Base-by-base conservation (phyloP, 2,113 vertebrate species). In the Plecotus auritus region DNA sequence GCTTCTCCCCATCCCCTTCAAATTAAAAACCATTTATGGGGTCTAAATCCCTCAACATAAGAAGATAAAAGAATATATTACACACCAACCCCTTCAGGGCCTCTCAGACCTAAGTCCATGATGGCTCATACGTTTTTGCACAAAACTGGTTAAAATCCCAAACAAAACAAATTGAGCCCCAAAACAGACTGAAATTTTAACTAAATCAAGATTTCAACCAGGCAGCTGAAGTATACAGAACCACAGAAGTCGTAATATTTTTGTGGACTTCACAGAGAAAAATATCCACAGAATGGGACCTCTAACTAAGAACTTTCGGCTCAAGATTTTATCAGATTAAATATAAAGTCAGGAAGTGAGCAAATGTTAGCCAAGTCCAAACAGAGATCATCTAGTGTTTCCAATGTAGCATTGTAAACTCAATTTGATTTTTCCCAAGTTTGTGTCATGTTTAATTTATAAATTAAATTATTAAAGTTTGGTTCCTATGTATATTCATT, bases 361-460 rank as follows among this genome's bases (percentile, higher is more conserved):
- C 23, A 77, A 87, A 80, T 47, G 35, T 56, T 49, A 77, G 51
- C 26, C 69, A 93, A 78, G 14, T 35, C 51, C 73, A 89, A 61
- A 23, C 30, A 72, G 23, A 91, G 59, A 72, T 80, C 47, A 85
- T 82, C 37, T 69, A 72, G 7, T 69, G n/a, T 4, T 73, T 54
- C 56, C 30, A 47, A 32, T 18, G 28, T 45, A 42, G 28, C 40
- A 9, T 14, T 95, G 20, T 64, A 88, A 92, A 17, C 32, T 70
- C 89, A 69, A 64, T 92, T 86, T 51, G 35, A 92, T 83, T 96
- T 88, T 76, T 91, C 13, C 37, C 13, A 90, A 86, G n/a, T 87
- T 93, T 45, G 17, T 35, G 74, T 74, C 84, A 59, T 47, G 45
- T 91, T 93, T 91, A 93, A 93, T 87, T 95, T 94, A 81, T 80